Base-by-base conservation (phyloP, 1,140 invertebrate species). In the Grapholita molesta region DNA sequence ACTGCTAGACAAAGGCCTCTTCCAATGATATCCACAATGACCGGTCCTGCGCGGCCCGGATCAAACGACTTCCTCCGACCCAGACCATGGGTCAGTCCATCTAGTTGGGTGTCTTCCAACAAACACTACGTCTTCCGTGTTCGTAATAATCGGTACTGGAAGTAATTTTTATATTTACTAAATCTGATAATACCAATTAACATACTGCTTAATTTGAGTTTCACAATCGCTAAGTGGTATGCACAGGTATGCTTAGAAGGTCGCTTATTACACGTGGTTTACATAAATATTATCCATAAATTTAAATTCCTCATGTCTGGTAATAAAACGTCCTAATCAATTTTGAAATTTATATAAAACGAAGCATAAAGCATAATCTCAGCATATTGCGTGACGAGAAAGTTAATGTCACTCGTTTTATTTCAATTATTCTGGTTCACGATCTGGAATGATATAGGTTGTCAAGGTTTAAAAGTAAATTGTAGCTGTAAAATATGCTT, bases 401-500 rank as follows among this genome's bases (percentile, higher is more conserved):
- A 80, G 74, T 75, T 78, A 84, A 85, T 82, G 79, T 83, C 74
- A 76, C 80, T 74, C 80, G 76, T 79, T 88, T 80, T 80, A 80
- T 84, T 83, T 85, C 83, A 83, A 85, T 88, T 86, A 84, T 80
- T 80, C 69, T 74, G 55, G 75, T 77, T 66, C 67, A 75, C 74
- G 64, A 68, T 64, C 65, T 64, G 53, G 76, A 80, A 79, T 76
- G 76, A 83, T 75, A 68, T 71, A 77, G 77, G 73, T 77, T 78
- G 72, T 77, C 75, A 72, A 64, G 25, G 28, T 5, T 28, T 28
- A 15, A 28, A 15, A 30, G 55, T 32, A 61, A 28, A 15, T 30
- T 28, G n/a, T 5, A 15, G 55, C 25, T n/a, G 55, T 12, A 15
- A 28, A 48, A 48, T 21, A 21, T 48, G 18, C 21, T 48, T 48